phyloP scores from a whole-genome alignment of 2,113 vertebrate genomes.

The Kryptolebias marmoratus region DNA sequence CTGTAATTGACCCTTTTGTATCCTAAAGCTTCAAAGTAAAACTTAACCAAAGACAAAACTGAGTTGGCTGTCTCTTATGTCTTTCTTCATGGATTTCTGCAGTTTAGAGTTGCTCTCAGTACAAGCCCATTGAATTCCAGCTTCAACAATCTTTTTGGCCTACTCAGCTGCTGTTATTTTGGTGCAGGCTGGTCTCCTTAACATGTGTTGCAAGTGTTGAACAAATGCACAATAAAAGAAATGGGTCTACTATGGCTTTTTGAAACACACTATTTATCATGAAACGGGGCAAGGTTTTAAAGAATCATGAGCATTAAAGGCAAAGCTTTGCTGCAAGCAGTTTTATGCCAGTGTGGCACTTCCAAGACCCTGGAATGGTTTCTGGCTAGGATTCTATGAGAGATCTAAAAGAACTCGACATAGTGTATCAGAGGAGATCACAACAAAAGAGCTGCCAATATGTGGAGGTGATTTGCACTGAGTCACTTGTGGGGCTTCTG shows the following conservation, averaged over 20 bases:
- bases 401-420: slow-evolving; percentile 64
- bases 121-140: slow-evolving; percentile 31
- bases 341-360: slow-evolving; percentile 31
- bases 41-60: slow-evolving; percentile 55
- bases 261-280: slow-evolving; percentile 22
- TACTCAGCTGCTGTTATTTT: slow-evolving; percentile 20
- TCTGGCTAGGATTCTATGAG: slow-evolving; percentile 43
- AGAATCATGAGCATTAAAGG: slow-evolving; percentile 43
- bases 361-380: slow-evolving; percentile 34
- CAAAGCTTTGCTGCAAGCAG: slow-evolving; percentile 17
- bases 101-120: slow-evolving; percentile 15
- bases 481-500: slow-evolving; percentile 51
- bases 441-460: slow-evolving; percentile 63
- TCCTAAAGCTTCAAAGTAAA: slow-evolving; percentile 59
- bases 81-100: slow-evolving; percentile 34
- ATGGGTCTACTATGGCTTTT: neutral
- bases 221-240: slow-evolving; percentile 13
- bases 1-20: slow-evolving; percentile 75
- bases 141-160: slow-evolving; percentile 28
- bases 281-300: slow-evolving; percentile 28
- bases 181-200: slow-evolving; percentile 14
- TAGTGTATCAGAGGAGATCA: slow-evolving; percentile 69
- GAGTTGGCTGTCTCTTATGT: slow-evolving; percentile 36
- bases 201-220: slow-evolving; percentile 32
- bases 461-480: slow-evolving; percentile 62